phyloP scores from a whole-genome alignment of 2,888 invertebrate species.

The Pocota personata region DNA sequence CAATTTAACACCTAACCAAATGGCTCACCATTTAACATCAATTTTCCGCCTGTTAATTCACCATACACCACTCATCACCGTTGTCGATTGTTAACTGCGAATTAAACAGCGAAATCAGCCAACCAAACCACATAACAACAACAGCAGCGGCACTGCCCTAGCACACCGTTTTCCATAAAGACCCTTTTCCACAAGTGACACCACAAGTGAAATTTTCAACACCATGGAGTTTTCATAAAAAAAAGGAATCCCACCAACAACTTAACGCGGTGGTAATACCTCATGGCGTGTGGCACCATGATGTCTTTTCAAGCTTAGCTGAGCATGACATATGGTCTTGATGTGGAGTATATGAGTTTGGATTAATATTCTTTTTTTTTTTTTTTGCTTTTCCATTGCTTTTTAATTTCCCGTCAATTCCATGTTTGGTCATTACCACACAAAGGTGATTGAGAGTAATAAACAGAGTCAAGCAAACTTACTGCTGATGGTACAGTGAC shows the following conservation, averaged over 20 bases:
- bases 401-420: constrained; percentile 60
- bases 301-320: constrained; percentile 68
- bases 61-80: constrained; percentile 50
- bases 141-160: constrained; percentile 2
- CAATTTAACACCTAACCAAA: constrained; percentile 37
- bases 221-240: constrained; percentile 15
- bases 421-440: constrained; percentile 54
- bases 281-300: constrained; percentile 57
- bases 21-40: constrained; percentile 47
- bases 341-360: constrained; percentile 29
- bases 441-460: constrained; percentile 55
- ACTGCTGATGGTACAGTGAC: constrained; percentile 40
- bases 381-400: constrained; percentile 26
- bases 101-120: constrained; percentile 50
- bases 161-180: constrained; percentile 52
- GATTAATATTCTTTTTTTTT: background rate
- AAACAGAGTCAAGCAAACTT: constrained; percentile 23
- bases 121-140: constrained; percentile 39
- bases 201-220: constrained; percentile 59
- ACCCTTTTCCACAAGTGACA: constrained; percentile 59
- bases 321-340: constrained; percentile 67
- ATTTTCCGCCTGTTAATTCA: constrained; percentile 60
- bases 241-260: constrained; percentile 21
- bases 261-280: background rate
- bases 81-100: constrained; percentile 17